Conservation (phyloP, 2,797 vertebrate genomes). For the Lophotriccus pileatus region DNA sequence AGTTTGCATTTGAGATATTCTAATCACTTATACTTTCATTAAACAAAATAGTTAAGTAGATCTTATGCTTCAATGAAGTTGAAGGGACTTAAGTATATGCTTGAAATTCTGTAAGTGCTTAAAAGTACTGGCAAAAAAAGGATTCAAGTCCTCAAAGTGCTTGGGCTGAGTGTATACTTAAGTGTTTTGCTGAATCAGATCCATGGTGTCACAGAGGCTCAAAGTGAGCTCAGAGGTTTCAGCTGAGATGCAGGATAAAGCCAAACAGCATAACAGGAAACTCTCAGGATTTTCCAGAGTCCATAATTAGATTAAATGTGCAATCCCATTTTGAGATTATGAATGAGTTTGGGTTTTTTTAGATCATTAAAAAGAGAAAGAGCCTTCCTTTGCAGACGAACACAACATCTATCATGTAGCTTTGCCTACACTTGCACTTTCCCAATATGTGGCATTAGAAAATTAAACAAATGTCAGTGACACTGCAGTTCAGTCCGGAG, state of each 20-base stretch:
- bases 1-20: background rate
- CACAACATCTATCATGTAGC: background rate
- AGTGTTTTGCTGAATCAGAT: constrained; percentile 35
- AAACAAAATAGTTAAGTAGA: constrained; percentile 28
- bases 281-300: constrained; percentile 1
- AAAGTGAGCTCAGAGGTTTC: constrained; percentile 13
- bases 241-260: background rate
- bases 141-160: background rate
- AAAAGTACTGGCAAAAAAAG: background rate
- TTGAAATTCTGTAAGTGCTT: constrained; percentile 36
- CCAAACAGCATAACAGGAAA: background rate
- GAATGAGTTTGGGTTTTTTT: background rate
- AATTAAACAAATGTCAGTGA: background rate
- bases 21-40: background rate
- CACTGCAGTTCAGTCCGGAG: background rate
- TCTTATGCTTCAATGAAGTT: background rate
- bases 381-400: background rate
- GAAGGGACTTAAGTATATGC: background rate
- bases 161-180: background rate
- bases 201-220: background rate
- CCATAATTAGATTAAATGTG: constrained; percentile 35
- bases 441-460: background rate
- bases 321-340: constrained; percentile 24
- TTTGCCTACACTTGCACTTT: background rate
- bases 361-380: constrained; percentile 25